These are phyloP conservation scores for Sisor rabdophorus DNA, from an alignment of 2,113 vertebrate genomes.

Conservation along the genomic window DNA sequence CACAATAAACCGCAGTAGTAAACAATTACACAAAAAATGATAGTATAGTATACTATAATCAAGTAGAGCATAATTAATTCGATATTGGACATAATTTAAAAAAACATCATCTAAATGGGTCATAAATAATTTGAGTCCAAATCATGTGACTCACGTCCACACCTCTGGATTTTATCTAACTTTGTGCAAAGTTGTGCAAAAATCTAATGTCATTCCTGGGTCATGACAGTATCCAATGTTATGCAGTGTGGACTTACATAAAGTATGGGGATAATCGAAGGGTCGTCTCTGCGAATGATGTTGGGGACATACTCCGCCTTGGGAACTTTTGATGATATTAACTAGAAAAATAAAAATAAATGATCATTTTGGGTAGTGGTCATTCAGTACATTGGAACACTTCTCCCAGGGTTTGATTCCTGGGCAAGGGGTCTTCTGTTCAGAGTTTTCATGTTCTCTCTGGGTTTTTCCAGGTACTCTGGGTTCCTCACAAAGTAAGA, in stretches of 20 bases:
- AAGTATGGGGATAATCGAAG: slow-evolving; percentile 96
- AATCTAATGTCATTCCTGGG: neutral
- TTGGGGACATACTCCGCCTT: slow-evolving; percentile 96
- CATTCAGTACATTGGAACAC: no score
- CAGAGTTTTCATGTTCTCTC: no score
- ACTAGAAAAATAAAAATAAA: slow-evolving; percentile 62
- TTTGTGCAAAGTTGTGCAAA: neutral
- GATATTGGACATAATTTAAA: neutral
- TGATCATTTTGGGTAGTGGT: no score
- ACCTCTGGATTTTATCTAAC: neutral
- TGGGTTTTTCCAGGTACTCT: no score
- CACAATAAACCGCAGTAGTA: neutral
- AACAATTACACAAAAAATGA: neutral
- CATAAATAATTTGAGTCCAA: neutral
- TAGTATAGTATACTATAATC: neutral
- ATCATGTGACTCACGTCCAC: slow-evolving; percentile 5
- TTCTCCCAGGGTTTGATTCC: no score
- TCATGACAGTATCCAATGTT: neutral
- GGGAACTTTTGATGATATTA: slow-evolving; percentile 98
- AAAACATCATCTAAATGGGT: neutral
- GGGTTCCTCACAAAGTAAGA: no score
- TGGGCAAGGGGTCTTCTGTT: no score
- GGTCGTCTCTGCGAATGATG: slow-evolving; percentile 90
- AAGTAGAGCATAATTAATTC: neutral
- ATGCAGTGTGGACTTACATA: slow-evolving; percentile 77